These are phyloP conservation scores for Lemur catta DNA, from an alignment of 2,797 vertebrate genomes.

Conservation along the genomic window DNA sequence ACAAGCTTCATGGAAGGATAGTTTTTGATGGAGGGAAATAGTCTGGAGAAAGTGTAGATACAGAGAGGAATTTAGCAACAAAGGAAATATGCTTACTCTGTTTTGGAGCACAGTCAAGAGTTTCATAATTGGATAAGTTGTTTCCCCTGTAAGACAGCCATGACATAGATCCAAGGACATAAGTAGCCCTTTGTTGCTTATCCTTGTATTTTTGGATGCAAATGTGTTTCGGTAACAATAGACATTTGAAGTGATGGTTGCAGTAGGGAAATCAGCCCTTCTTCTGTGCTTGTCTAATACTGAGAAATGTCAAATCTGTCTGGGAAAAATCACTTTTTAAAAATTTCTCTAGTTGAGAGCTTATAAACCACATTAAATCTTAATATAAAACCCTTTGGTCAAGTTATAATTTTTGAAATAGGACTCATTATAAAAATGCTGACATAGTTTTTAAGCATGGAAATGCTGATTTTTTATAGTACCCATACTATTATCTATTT, in stretches of 20 bases:
- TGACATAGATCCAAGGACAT: background rate
- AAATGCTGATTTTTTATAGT: slow-evolving; percentile 53
- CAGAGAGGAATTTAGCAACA: background rate
- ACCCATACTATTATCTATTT: slow-evolving; percentile 24
- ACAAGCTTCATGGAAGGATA: background rate
- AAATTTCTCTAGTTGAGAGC: background rate
- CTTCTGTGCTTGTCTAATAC: background rate
- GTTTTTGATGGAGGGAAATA: background rate
- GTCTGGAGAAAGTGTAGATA: background rate
- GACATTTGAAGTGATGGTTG: background rate
- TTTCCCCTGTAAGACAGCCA: background rate
- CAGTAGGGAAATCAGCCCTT: background rate
- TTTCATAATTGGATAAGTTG: background rate
- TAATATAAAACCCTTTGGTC: slow-evolving; percentile 39
- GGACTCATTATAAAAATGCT: slow-evolving; percentile 43
- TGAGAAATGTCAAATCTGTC: background rate
- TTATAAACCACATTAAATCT: slow-evolving; percentile 52
- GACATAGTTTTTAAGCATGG: background rate
- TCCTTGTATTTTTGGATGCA: background rate
- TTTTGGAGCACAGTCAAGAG: background rate
- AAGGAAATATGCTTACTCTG: background rate
- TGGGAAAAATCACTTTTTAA: background rate
- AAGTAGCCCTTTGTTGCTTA: background rate
- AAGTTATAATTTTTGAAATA: slow-evolving; percentile 52
- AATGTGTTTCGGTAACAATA: background rate